Evolutionary conservation across 2,113 vertebrate genomes (phyloP).

Genomic region (Dendrocopos noguchii): DNA sequence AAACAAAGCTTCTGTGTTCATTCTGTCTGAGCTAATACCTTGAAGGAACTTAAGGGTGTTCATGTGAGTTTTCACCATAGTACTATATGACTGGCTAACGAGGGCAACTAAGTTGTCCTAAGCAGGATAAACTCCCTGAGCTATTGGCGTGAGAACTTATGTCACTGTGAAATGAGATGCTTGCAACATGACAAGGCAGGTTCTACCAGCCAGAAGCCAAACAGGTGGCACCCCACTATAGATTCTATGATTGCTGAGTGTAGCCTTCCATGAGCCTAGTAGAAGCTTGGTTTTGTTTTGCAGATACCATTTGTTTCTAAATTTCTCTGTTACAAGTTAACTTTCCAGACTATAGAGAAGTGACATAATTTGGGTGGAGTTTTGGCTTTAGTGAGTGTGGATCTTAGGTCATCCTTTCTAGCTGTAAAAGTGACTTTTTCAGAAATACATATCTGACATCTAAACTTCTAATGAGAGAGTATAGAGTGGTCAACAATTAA

Average conservation of each 20-base stretch:
- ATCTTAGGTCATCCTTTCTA: background rate
- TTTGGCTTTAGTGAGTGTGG: background rate
- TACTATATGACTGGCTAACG: background rate
- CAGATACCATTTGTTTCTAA: background rate
- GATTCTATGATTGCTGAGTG: background rate
- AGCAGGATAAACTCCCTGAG: background rate
- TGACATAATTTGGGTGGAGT: background rate
- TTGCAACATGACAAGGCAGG: background rate
- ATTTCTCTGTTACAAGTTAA: background rate
- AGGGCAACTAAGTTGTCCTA: background rate
- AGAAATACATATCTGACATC: background rate
- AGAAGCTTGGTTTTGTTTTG: background rate
- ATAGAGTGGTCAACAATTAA: background rate
- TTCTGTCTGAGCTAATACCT: slow-evolving; percentile 39
- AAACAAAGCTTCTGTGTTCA: slow-evolving; percentile 43
- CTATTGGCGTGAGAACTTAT: background rate
- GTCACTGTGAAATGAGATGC: background rate
- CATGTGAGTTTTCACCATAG: background rate
- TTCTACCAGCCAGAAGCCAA: background rate
- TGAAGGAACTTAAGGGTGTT: slow-evolving; percentile 30
- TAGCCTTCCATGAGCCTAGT: background rate
- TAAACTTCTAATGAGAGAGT: background rate
- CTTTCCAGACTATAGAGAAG: background rate
- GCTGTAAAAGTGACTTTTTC: background rate
- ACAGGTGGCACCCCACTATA: background rate